Base-by-base conservation (phyloP, 2,888 invertebrate genomes). In the Eristalis arbustorum region DNA sequence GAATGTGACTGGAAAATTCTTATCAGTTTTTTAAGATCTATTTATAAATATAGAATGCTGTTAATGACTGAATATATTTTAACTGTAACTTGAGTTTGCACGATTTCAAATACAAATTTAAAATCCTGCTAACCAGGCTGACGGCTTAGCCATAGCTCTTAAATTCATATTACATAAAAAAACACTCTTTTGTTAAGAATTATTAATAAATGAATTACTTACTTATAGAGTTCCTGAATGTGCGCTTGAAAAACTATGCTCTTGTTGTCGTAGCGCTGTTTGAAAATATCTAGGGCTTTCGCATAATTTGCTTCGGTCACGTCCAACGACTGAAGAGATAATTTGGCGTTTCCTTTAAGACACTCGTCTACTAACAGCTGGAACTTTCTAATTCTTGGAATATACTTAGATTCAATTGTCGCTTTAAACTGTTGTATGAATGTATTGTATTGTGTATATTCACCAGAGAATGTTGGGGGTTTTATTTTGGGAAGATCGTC, bases 181-280 rank as follows among this genome's bases (percentile, higher is more conserved):
- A n/a, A n/a, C n/a, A n/a, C n/a, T n/a, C n/a, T n/a, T n/a, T n/a
- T n/a, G n/a, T n/a, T n/a, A n/a, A n/a, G n/a, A n/a, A n/a, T n/a
- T n/a, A n/a, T n/a, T n/a, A n/a, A n/a, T n/a, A n/a, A n/a, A n/a
- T n/a, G n/a, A n/a, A n/a, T n/a, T n/a, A n/a, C n/a, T n/a, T n/a
- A n/a, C n/a, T n/a, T n/a, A 40, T 40, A 40, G 13, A 63, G 62
- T 49, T 28, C 72, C 62, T 63, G 62, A 34, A 72, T 56, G 23
- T 49, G 49, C 22, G 42, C 14, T 62, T 62, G 42, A 72, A 72
- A 71, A 37, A 62, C 71, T 6, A 61, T 62, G 11, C 71, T 61
- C 62, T 79, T 79, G 40, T 84, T 84, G 63, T 84, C 83, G 28
- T 73, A 83, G 10, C 74, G 80, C 14, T 31, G 18, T 69, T 62